phyloP scores from a whole-genome alignment of 2,888 invertebrate species.

The Tetanocera ferruginea region DNA sequence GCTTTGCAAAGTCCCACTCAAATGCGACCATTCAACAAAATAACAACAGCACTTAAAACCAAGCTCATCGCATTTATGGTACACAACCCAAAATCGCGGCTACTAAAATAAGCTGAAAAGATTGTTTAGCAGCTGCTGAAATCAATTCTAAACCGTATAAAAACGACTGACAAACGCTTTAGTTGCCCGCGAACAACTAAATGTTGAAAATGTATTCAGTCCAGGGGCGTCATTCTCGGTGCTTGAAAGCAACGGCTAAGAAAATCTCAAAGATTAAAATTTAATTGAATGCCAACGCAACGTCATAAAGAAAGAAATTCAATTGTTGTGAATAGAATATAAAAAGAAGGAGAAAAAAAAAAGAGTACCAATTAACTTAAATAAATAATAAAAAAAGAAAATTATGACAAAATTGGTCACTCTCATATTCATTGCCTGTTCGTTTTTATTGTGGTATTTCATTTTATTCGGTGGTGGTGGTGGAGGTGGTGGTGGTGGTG shows the following conservation, averaged over 20 bases:
- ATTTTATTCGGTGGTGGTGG: slow-evolving; percentile 55
- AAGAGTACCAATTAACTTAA: slow-evolving; percentile 1
- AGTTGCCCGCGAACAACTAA: slow-evolving; percentile 19
- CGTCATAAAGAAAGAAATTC: slow-evolving; percentile 17
- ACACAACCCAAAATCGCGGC: neutral
- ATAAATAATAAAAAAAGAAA: slow-evolving; percentile 22
- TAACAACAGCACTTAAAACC: neutral
- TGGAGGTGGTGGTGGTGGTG: slow-evolving; percentile 37
- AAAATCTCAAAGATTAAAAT: slow-evolving; percentile 15
- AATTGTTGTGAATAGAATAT: slow-evolving; percentile 20
- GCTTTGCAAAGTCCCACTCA: too few species aligned
- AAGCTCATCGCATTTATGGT: neutral
- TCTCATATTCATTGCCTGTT: slow-evolving; percentile 60
- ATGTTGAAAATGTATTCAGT: slow-evolving; percentile 63
- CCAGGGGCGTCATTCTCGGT: slow-evolving; percentile 65
- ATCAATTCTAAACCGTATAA: neutral
- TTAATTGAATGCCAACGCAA: slow-evolving; percentile 21
- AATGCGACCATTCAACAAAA: too few species aligned
- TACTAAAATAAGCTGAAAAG: too few species aligned
- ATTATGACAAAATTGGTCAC: slow-evolving; percentile 65
- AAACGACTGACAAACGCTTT: slow-evolving; percentile 15
- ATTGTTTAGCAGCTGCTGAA: neutral
- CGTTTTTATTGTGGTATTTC: slow-evolving; percentile 62
- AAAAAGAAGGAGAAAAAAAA: slow-evolving; percentile 14
- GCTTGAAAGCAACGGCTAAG: slow-evolving; percentile 47